Percentiles rank a stretch among this genome's conserved stretches.
phyloP scores from a whole-genome alignment of 2,888 invertebrate genomes.

The Lottia scabra region DNA sequence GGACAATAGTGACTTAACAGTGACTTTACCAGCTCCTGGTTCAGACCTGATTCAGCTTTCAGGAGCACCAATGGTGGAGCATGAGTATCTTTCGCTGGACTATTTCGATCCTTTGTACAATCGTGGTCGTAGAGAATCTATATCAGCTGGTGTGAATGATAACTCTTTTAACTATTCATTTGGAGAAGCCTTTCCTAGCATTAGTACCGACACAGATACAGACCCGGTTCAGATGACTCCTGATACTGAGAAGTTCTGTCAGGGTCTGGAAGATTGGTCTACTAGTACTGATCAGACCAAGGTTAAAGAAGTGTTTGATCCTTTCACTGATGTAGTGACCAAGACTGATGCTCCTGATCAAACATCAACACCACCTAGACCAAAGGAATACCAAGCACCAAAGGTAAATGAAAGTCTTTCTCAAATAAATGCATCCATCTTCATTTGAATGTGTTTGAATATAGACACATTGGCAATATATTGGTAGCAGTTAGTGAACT shows the following conservation, averaged over 20 bases:
- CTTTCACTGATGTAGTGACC: not conserved
- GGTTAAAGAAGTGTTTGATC: not conserved
- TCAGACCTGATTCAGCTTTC: constrained; percentile 49
- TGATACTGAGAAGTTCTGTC: constrained; percentile 2
- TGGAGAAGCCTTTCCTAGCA: constrained; percentile 36
- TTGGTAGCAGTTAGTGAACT: too few species aligned
- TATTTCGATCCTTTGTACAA: constrained; percentile 58
- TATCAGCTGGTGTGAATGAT: constrained; percentile 22
- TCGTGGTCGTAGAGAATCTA: constrained; percentile 48
- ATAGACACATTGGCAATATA: too few species aligned
- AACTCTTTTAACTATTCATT: constrained; percentile 26
- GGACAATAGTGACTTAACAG: constrained; percentile 18
- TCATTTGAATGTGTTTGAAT: too few species aligned
- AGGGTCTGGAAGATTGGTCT: constrained; percentile 1
- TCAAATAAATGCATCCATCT: too few species aligned
- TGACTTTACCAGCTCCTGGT: constrained; percentile 17
- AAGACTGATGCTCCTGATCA: too few species aligned
- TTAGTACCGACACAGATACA: not conserved
- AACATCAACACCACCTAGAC: too few species aligned
- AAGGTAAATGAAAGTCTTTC: too few species aligned
- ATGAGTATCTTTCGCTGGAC: constrained; percentile 56
- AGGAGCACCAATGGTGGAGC: constrained; percentile 41
- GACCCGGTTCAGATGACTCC: not conserved
- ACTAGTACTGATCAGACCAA: not conserved
- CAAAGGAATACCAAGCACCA: too few species aligned